A percentile compares a stretch with the other conserved stretches of the same genome.
Evolutionary conservation across 1,140 invertebrate genomes (phyloP).

Genomic region (Pseudobourletiella spinata): DNA sequence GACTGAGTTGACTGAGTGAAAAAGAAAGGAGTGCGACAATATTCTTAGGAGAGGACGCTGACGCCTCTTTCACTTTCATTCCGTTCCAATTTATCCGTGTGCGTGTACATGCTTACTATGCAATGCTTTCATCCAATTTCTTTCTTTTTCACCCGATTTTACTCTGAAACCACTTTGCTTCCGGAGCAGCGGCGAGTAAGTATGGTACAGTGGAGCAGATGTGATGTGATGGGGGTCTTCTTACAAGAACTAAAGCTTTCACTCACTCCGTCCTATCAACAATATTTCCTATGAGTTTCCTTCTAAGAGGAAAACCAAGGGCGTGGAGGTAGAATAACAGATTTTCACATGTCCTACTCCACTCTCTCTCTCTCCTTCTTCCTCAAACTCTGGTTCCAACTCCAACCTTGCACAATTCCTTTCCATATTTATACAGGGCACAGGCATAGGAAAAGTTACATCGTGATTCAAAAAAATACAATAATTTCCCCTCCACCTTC

Average conservation of each 20-base stretch:
- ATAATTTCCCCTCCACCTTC: no score
- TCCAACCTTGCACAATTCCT: no score
- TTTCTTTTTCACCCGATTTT: constrained; percentile 29
- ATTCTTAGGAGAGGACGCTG: constrained; percentile 16
- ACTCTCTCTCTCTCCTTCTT: background rate
- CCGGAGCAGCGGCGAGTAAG: constrained; percentile 11
- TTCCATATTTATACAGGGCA: no score
- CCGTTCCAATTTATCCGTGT: constrained; percentile 28
- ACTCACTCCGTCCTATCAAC: constrained; percentile 10
- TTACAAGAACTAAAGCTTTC: constrained; percentile 5
- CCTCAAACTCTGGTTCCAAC: background rate
- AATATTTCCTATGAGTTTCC: constrained; percentile 18
- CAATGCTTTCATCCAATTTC: constrained; percentile 36
- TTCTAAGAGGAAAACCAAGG: constrained; percentile 18
- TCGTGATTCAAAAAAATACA: no score
- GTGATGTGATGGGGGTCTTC: constrained; percentile 13
- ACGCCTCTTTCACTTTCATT: constrained; percentile 29
- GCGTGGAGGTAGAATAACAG: constrained; percentile 6
- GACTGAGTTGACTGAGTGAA: constrained; percentile 13
- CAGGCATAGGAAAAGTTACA: no score
- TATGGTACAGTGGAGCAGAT: constrained; percentile 18
- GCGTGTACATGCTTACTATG: constrained; percentile 33
- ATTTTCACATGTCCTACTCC: constrained; percentile 1
- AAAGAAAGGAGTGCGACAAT: constrained; percentile 23
- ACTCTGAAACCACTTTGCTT: constrained; percentile 17